Evolutionary conservation across 2,888 invertebrate species (phyloP).

Genomic region (Pasiphila rectangulata): DNA sequence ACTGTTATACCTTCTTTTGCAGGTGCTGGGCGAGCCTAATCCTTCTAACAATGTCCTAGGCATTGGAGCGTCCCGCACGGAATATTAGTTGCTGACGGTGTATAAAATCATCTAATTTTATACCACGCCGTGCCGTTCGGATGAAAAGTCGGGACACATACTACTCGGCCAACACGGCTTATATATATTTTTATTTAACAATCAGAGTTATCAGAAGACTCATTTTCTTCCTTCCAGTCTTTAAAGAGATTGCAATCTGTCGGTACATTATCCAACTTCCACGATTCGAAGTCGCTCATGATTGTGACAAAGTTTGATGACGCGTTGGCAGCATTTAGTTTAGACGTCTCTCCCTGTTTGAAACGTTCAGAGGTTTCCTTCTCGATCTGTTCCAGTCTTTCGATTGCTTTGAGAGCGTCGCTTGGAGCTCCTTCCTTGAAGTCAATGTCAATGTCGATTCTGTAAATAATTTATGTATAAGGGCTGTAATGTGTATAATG

Average conservation of each 20-base stretch:
- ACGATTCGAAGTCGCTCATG: slow-evolving; percentile 43
- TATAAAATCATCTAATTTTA: no score
- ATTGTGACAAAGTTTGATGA: slow-evolving; percentile 31
- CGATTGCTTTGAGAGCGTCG: slow-evolving; percentile 61
- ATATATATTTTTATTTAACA: no score
- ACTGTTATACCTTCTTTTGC: no score
- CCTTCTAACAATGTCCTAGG: no score
- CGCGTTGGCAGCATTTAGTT: not conserved
- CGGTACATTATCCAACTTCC: slow-evolving; percentile 34
- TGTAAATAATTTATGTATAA: slow-evolving; percentile 37
- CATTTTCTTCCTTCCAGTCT: slow-evolving; percentile 22
- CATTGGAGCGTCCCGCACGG: no score
- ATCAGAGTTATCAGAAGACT: slow-evolving; percentile 28
- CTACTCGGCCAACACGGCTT: no score
- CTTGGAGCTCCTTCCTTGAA: slow-evolving; percentile 52
- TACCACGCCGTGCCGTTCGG: no score
- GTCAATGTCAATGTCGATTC: slow-evolving; percentile 68
- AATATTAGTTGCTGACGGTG: no score
- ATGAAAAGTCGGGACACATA: no score
- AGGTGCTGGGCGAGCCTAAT: no score
- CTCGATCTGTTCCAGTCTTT: slow-evolving; percentile 68
- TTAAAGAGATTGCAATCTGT: slow-evolving; percentile 31
- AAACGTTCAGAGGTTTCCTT: slow-evolving; percentile 62
- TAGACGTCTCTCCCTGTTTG: slow-evolving; percentile 33
- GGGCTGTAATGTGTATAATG: no score